A percentile compares a stretch with the other conserved stretches of the same genome.
These are phyloP conservation scores for Ardeotis arabs DNA, from an alignment of 2,113 vertebrate species.

Conservation along the genomic window DNA sequence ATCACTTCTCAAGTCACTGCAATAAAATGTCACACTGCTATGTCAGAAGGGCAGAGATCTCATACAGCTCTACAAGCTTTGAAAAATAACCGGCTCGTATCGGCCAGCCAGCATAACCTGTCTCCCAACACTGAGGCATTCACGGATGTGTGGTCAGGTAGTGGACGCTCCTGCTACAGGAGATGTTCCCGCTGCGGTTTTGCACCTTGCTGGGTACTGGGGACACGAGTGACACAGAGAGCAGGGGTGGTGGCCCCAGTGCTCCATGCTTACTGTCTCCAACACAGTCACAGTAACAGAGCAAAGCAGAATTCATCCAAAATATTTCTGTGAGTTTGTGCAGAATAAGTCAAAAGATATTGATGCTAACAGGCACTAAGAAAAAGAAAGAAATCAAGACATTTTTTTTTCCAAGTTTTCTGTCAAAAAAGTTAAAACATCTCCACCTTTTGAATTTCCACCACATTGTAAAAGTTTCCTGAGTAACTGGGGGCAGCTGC, in stretches of 20 bases:
- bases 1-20: not conserved
- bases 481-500: not conserved
- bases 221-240: no score
- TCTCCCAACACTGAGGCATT: not conserved
- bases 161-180: not conserved
- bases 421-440: not conserved
- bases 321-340: not conserved
- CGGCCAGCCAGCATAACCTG: not conserved
- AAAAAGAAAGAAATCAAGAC: not conserved
- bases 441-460: not conserved
- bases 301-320: not conserved
- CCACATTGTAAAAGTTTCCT: not conserved
- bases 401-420: not conserved
- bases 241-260: not conserved
- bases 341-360: not conserved
- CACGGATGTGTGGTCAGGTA: fast-evolving
- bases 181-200: not conserved
- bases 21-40: not conserved
- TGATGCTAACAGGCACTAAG: not conserved
- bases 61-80: not conserved
- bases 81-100: not conserved
- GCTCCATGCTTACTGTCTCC: fast-evolving
- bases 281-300: not conserved
- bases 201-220: not conserved
- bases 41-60: not conserved